Evolutionary conservation across 2,888 invertebrate species (phyloP).

Genomic region (Selenia dentaria): DNA sequence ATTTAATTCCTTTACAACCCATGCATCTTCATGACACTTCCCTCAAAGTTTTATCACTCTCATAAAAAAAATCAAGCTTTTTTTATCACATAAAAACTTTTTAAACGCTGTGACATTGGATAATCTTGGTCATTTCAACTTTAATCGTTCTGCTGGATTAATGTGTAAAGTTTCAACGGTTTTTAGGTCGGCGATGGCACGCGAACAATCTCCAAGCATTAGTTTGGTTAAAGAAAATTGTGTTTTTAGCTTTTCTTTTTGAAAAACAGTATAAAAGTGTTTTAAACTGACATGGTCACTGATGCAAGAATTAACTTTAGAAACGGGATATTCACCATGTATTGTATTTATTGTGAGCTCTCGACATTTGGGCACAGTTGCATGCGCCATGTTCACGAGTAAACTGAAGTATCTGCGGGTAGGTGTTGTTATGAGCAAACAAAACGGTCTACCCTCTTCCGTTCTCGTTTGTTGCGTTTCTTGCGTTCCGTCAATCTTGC

Average conservation of each 20-base stretch:
- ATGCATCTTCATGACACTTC: conserved; percentile 9
- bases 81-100: conserved; percentile 33
- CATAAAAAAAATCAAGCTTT: conserved; percentile 11
- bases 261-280: neutral
- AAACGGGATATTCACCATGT: too few relatives aligned
- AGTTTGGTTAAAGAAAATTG: conserved; percentile 14
- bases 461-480: too few relatives aligned
- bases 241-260: conserved; percentile 6
- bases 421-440: too few relatives aligned
- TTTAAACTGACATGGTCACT: too few relatives aligned
- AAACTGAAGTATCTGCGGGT: too few relatives aligned
- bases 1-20: too few relatives aligned
- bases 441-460: too few relatives aligned
- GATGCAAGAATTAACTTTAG: too few relatives aligned
- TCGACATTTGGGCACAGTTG: too few relatives aligned
- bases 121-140: conserved; percentile 40
- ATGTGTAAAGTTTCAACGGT: conserved; percentile 36
- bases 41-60: conserved; percentile 8
- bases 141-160: conserved; percentile 50
- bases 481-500: too few relatives aligned
- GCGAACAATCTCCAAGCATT: neutral
- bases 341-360: too few relatives aligned
- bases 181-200: conserved; percentile 23
- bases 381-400: too few relatives aligned
- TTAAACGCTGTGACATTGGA: conserved; percentile 42